Evolutionary conservation across 2,888 invertebrate genomes (phyloP), one percentile per base, ranked within the genome.

Genomic region (Lymantria dispar): DNA sequence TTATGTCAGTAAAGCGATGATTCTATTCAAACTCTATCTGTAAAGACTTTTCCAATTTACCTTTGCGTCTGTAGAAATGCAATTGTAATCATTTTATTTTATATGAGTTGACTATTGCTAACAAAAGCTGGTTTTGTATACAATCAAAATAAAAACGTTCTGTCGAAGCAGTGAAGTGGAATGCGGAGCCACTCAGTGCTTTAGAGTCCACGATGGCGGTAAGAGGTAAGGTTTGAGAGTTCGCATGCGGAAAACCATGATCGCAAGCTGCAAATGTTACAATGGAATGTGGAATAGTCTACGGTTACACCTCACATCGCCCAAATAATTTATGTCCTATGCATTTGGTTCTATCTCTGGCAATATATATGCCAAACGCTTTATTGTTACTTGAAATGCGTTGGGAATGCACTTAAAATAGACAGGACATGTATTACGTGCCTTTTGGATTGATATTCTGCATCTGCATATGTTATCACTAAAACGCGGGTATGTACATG

Each of bases 231-330:
- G 8, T n/a, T 71, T 56, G 72, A 69, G 74, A 74, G 74, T 73
- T 78, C 68, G 76, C 76, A 74, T 74, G 78, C 80, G 78, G 79
- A 74, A 74, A 80, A 76, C 83, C 79, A 68, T 71, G 66, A 78
- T 74, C 76, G 69, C 75, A 76, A 22, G 74, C 73, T 72, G 76
- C 75, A 72, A 74, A 62, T 78, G 76, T 78, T 76, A 75, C 75
- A 59, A 70, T 63, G 83, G 86, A 85, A 89, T 88, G 80, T 70
- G 59, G 76, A 79, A 82, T 80, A 73, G 76, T 75, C 74, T 77
- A 77, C 72, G 71, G 76, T 71, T 78, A 74, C 76, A 75, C 75
- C 73, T 80, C 72, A 64, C 70, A 76, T 76, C 73, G 70, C 62
- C 67, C 69, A 74, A 80, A 84, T 85, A 76, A 81, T 80, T 81